Base-by-base conservation (phyloP, 2,888 invertebrate species). In the Galeruca laticollis region DNA sequence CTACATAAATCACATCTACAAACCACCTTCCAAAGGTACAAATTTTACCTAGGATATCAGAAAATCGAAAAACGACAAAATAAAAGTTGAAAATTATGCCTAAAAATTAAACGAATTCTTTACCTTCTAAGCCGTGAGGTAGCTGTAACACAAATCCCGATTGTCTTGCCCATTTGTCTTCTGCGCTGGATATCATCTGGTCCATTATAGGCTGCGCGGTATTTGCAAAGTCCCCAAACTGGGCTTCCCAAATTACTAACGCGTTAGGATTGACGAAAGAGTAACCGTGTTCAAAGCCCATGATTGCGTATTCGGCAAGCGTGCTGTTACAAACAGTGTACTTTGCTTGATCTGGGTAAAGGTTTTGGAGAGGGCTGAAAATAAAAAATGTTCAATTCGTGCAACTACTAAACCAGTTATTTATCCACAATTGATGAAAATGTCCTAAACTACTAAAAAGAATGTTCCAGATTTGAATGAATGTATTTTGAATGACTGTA, bases 261-360 rank as follows among this genome's bases (percentile, higher is more conserved):
- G 97, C 95, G 87, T 99, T 97, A 8, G 99, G 99, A 87, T 98
- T 97, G 62, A 97, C 96, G 91, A 98, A 95, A 0, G 98, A 97
- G 86, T 96, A 99, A 57, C 99, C 74, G 31, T 73, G 75, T 56
- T 77, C 76, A 62, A 76, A 77, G 2, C 98, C 98, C 87, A 90
- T 86, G 69, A 91, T 90, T 77, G 90, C 98, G 83, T 95, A 99
- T 88, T 99, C 99, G 6, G 98, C 99, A 56, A 99, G 90, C 11
- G 98, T 98, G 83, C 98, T 98, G 90, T 99, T 99, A 87, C 97
- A 98, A 18, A 99, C 97, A 15, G 96, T 96, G 89, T 99, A 99
- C 0, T 96, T 94, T 1, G 98, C 98, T 86, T 99, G 98, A 86
- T 98, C 97, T 52, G 96, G 95, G 86, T 95, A 97, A 77, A 99